Evolutionary conservation across 2,113 vertebrate genomes (phyloP).

Genomic region (Rhagologus leucostigma): DNA sequence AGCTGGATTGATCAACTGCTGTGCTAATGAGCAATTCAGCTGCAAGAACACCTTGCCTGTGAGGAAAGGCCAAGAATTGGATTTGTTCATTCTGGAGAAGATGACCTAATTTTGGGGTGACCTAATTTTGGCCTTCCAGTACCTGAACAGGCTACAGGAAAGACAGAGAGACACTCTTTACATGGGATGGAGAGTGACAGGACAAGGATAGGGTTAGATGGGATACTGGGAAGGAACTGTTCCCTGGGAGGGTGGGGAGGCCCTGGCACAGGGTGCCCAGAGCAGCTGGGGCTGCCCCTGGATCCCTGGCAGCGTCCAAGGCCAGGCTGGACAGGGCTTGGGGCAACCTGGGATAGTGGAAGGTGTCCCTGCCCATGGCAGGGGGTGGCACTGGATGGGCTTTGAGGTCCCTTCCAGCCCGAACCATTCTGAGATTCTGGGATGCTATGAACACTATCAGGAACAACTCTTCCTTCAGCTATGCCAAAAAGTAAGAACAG

Average conservation of each 20-base stretch:
- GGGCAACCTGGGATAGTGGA: fast-evolving
- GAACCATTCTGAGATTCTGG: neutral
- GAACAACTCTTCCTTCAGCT: neutral
- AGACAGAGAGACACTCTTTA: neutral
- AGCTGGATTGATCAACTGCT: neutral
- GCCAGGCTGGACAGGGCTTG: neutral
- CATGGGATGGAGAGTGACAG: neutral
- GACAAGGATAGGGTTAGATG: neutral
- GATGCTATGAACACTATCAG: neutral
- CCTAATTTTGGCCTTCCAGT: neutral
- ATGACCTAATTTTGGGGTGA: neutral
- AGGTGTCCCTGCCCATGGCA: neutral
- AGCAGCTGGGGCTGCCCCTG: neutral
- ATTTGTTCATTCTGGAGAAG: neutral
- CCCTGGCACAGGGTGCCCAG: neutral
- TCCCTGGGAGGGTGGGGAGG: neutral
- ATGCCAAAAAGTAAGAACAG: neutral
- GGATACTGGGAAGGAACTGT: neutral
- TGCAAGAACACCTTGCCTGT: neutral
- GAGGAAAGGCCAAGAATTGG: neutral
- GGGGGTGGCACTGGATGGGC: fast-evolving
- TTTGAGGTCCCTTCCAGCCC: neutral
- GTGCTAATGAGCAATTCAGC: neutral
- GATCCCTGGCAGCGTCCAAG: neutral
- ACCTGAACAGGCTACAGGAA: neutral